These are phyloP conservation scores for Botia almorhae DNA, from an alignment of 2,797 vertebrate genomes.

Conservation along the genomic window DNA sequence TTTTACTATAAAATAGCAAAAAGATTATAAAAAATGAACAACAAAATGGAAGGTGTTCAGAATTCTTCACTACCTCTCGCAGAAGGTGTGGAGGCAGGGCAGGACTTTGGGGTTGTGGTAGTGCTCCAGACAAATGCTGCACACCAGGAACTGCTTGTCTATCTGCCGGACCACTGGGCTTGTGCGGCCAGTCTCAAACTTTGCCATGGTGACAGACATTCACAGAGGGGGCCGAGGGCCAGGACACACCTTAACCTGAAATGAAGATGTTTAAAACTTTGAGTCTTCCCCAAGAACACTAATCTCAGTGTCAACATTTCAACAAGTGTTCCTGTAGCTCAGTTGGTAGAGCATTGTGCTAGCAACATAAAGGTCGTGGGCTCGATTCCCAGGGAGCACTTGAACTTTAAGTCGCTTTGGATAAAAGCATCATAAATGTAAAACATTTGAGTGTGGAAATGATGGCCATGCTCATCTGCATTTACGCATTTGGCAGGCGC, in stretches of 20 bases:
- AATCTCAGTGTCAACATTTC: too few relatives aligned
- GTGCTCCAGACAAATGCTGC: conserved; percentile 95
- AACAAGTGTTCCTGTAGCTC: too few relatives aligned
- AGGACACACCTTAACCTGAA: conserved; percentile 51
- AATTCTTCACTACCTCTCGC: conserved; percentile 82
- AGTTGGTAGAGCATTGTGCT: too few relatives aligned
- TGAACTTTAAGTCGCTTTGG: too few relatives aligned
- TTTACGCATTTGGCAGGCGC: too few relatives aligned
- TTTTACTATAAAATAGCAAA: neutral
- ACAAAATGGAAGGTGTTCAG: neutral
- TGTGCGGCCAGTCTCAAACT: conserved; percentile 84
- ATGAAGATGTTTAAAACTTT: neutral
- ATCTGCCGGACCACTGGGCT: conserved; percentile 94
- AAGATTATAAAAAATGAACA: too few relatives aligned
- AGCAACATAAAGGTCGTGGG: too few relatives aligned
- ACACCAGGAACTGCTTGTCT: conserved; percentile 96
- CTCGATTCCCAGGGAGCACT: too few relatives aligned
- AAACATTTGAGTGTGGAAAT: too few relatives aligned
- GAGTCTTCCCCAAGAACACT: neutral
- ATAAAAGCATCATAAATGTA: too few relatives aligned
- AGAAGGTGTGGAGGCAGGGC: conserved; percentile 95
- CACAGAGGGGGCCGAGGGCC: conserved; percentile 60
- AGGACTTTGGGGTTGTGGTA: conserved; percentile 93
- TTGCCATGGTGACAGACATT: conserved; percentile 84
- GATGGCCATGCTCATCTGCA: too few relatives aligned